phyloP scores from a whole-genome alignment of 2,797 vertebrate species.

The Schizopygopsis malacanthus region DNA sequence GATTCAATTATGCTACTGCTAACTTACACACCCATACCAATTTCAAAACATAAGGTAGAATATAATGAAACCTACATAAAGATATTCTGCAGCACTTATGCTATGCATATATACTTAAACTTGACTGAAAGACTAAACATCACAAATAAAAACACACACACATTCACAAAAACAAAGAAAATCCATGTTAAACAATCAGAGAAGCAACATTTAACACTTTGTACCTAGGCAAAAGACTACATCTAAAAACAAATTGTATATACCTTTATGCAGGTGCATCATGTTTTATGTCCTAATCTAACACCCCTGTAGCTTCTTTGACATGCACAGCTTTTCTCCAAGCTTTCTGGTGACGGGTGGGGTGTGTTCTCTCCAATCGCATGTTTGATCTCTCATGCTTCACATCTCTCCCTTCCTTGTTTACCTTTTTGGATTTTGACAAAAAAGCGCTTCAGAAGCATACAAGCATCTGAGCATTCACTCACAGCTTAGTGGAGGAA shows the following conservation, averaged over 20 bases:
- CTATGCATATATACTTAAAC: background rate
- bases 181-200: background rate
- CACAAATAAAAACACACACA: background rate
- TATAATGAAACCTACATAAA: background rate
- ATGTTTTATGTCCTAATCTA: slow-evolving; percentile 56
- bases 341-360: slow-evolving; percentile 45
- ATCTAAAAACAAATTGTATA: slow-evolving; percentile 54
- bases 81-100: background rate
- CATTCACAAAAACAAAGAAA: background rate
- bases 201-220: background rate
- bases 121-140: background rate
- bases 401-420: slow-evolving; percentile 46
- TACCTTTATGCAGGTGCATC: slow-evolving; percentile 72
- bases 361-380: slow-evolving; percentile 39
- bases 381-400: slow-evolving; percentile 38
- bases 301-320: slow-evolving; percentile 56
- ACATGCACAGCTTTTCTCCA: slow-evolving; percentile 49
- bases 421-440: slow-evolving; percentile 55
- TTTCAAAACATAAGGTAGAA: background rate
- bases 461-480: slow-evolving; percentile 67
- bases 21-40: background rate
- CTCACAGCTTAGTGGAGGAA: slow-evolving; percentile 45
- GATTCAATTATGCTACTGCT: too few relatives aligned
- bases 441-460: slow-evolving; percentile 64
- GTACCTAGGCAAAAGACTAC: background rate